phyloP scores from a whole-genome alignment of 2,113 vertebrate species.

The Albula glossodonta region DNA sequence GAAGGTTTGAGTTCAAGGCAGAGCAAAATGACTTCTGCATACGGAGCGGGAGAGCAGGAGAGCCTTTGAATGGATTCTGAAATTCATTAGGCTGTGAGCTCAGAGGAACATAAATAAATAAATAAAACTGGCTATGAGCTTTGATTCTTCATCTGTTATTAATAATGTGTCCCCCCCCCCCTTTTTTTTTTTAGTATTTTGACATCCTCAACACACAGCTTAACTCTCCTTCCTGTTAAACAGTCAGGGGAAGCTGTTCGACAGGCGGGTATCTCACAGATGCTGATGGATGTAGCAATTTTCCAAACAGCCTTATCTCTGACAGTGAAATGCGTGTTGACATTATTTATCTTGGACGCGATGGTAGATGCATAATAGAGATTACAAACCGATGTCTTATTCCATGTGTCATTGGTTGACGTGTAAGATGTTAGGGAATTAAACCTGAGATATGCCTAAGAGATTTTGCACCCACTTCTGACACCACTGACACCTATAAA shows the following conservation, averaged over 20 bases:
- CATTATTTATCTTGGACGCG: neutral
- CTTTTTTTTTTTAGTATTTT: neutral
- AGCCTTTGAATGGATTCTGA: neutral
- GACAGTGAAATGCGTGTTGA: neutral
- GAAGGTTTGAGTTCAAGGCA: constrained; percentile 8
- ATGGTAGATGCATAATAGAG: constrained; percentile 1
- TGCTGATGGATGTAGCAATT: constrained; percentile 5
- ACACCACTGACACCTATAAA: neutral
- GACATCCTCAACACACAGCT: neutral
- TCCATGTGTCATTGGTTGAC: neutral
- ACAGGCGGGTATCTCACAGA: neutral
- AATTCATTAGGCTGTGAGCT: neutral
- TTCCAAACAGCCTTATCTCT: neutral
- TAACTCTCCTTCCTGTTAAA: neutral
- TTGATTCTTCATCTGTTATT: too few relatives aligned
- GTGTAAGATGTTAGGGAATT: neutral
- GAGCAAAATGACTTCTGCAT: neutral
- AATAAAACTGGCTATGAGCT: neutral
- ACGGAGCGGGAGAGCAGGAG: neutral
- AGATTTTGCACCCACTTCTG: neutral
- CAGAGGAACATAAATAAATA: neutral
- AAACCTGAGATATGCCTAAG: neutral
- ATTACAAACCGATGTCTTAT: neutral
- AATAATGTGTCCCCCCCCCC: too few relatives aligned
- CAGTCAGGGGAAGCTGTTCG: neutral